phyloP scores from a whole-genome alignment of 37 sponge, comb jelly and placozoan genomes.

The Hexactinellida sp. region DNA sequence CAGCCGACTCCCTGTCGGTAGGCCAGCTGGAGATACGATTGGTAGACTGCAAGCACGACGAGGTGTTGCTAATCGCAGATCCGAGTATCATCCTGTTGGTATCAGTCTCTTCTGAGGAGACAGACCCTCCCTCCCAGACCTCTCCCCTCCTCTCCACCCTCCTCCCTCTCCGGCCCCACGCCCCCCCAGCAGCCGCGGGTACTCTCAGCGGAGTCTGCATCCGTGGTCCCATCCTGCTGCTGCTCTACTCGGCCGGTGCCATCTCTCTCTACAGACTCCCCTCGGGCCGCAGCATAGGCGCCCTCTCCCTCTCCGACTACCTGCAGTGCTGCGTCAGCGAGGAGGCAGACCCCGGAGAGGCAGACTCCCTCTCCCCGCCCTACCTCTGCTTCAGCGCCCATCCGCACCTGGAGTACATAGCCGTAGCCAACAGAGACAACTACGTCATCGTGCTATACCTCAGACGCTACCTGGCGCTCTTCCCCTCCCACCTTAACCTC shows the following conservation, averaged over 20 bases:
- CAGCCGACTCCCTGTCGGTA: neutral
- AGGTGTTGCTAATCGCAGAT: neutral
- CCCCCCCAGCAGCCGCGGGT: neutral
- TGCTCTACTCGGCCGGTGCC: neutral
- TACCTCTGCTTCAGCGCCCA: neutral
- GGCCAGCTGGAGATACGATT: neutral
- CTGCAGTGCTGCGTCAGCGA: neutral
- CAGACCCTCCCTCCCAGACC: neutral
- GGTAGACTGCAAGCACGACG: conserved; percentile 1
- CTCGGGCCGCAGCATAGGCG: neutral
- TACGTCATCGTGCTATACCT: conserved; percentile 5
- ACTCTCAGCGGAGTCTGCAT: neutral
- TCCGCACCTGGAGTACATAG: neutral
- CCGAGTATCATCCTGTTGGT: neutral
- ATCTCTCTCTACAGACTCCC: neutral
- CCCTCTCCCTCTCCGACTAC: neutral
- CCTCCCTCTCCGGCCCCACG: neutral
- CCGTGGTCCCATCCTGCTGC: neutral
- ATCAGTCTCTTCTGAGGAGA: neutral
- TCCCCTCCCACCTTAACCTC: neutral
- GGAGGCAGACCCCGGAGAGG: neutral
- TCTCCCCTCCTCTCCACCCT: neutral
- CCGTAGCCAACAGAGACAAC: neutral
- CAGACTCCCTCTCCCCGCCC: neutral
- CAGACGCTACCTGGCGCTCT: neutral